A percentile compares a stretch with the other conserved stretches of the same genome.
These are phyloP conservation scores for Arvicola amphibius DNA, from an alignment of 2,797 vertebrate genomes.

Conservation along the genomic window DNA sequence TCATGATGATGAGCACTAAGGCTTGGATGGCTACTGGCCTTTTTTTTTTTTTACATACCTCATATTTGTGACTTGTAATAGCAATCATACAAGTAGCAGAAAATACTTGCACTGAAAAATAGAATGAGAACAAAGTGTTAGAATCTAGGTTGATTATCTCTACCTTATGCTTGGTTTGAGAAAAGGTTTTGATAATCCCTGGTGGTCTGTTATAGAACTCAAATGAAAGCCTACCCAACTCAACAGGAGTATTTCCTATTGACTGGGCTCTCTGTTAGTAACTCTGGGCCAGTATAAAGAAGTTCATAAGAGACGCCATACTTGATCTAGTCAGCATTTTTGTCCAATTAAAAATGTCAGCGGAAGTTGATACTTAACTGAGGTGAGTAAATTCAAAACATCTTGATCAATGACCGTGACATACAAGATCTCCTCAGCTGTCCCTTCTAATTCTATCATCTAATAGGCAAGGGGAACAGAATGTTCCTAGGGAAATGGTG, in stretches of 20 bases:
- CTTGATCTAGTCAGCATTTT: background rate
- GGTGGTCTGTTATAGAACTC: background rate
- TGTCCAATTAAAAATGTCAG: background rate
- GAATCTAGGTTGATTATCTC: background rate
- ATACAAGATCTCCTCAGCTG: background rate
- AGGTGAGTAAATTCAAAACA: background rate
- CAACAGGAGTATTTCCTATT: background rate
- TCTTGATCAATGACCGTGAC: background rate
- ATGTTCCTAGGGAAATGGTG: background rate
- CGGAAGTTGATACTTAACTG: background rate
- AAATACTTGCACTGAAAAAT: background rate
- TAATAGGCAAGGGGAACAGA: background rate
- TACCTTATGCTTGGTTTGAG: conserved; percentile 1
- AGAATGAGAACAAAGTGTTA: background rate
- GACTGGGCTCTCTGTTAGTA: background rate
- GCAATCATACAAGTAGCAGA: background rate
- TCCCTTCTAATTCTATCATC: background rate
- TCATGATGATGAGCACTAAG: background rate
- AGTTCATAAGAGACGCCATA: background rate
- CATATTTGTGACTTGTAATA: background rate
- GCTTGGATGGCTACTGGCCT: background rate
- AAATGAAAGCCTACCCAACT: background rate
- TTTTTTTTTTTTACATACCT: background rate
- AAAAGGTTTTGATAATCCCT: background rate
- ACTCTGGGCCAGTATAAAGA: background rate